phyloP scores from a whole-genome alignment of 2,113 vertebrate species.

The Sceloporus undulatus region DNA sequence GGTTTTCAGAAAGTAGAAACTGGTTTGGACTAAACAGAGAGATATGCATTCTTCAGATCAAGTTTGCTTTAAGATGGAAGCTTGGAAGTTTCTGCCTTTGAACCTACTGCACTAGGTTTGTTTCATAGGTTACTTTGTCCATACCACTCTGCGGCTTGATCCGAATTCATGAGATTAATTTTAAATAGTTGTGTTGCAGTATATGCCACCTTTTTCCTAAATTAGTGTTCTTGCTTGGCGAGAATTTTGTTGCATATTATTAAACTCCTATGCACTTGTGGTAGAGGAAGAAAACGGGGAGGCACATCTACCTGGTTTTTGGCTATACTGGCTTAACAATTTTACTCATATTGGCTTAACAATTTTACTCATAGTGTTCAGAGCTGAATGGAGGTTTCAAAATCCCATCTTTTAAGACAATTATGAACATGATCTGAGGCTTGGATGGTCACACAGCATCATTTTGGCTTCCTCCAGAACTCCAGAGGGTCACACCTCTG shows the following conservation, averaged over 20 bases:
- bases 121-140: not conserved
- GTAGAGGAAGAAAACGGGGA: no score
- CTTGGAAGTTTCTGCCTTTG: not conserved
- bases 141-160: not conserved
- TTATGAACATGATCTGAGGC: no score
- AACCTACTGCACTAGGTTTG: not conserved
- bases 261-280: not conserved
- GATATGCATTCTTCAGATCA: not conserved
- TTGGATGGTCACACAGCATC: no score
- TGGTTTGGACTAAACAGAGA: not conserved
- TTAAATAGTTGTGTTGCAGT: no score
- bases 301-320: not conserved
- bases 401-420: no score
- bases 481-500: no score
- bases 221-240: no score
- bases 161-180: not conserved
- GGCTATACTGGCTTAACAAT: not conserved
- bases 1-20: not conserved
- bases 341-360: not conserved
- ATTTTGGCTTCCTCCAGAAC: no score
- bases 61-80: not conserved
- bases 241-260: no score
- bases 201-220: no score
- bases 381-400: no score
- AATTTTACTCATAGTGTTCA: not conserved